phyloP scores from a whole-genome alignment of 2,113 vertebrate genomes.

The Stictonetta naevosa region DNA sequence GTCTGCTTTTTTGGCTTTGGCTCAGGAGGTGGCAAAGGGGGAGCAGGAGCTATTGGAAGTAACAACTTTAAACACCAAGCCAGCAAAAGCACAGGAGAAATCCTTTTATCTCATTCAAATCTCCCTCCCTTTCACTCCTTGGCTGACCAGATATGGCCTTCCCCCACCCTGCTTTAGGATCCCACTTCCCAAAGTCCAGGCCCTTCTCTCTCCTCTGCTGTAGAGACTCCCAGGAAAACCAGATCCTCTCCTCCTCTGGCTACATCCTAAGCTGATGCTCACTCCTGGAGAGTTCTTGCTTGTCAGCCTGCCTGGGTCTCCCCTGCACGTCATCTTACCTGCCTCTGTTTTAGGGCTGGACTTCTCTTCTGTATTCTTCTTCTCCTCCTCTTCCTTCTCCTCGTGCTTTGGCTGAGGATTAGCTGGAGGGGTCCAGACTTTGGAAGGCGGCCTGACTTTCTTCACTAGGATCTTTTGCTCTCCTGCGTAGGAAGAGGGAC shows the following conservation, averaged over 20 bases:
- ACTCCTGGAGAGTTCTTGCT: not conserved
- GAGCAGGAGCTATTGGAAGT: not conserved
- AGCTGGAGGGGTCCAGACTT: slow-evolving; percentile 43
- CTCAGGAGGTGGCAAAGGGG: not conserved
- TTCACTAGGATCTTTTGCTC: slow-evolving; percentile 52
- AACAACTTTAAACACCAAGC: not conserved
- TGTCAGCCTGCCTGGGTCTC: not conserved
- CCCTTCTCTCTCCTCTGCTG: not conserved
- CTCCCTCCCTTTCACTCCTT: not conserved
- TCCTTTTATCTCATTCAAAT: not conserved
- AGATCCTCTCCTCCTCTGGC: not conserved
- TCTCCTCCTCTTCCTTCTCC: not conserved
- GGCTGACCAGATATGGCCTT: not conserved
- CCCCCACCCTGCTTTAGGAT: not conserved
- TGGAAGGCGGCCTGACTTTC: slow-evolving; percentile 45
- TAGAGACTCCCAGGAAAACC: not conserved
- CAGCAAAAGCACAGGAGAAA: not conserved
- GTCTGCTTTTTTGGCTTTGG: not conserved
- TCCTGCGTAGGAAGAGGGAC: slow-evolving; percentile 54
- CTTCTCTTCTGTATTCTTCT: not conserved
- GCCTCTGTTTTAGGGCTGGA: not conserved
- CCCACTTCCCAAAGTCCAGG: not conserved
- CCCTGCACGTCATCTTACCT: slow-evolving; percentile 18
- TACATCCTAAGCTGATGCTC: not conserved
- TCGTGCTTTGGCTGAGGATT: not conserved